Conservation (phyloP, 2,797 vertebrate species). For the Lates japonicus region DNA sequence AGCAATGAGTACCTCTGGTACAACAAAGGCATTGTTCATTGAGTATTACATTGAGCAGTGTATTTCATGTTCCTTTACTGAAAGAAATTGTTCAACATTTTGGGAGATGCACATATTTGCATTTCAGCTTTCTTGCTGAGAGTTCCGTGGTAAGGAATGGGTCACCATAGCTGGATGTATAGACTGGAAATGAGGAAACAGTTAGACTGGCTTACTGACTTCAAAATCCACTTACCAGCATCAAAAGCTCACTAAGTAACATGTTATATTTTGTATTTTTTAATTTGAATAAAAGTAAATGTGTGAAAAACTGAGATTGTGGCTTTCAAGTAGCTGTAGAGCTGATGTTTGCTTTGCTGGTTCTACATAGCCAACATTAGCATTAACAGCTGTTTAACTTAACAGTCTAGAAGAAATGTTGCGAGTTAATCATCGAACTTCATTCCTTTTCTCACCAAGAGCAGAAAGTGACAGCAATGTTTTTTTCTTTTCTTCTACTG, state of each 20-base stretch:
- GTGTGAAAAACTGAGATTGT: too few species aligned
- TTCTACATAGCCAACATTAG: too few species aligned
- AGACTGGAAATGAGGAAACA: neutral
- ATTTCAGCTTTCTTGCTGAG: neutral
- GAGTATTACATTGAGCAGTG: neutral
- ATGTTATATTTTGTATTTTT: neutral
- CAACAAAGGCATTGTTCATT: conserved; percentile 4
- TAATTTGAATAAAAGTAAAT: too few species aligned
- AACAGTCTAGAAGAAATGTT: too few species aligned
- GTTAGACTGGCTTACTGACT: too few species aligned
- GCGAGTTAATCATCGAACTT: too few species aligned
- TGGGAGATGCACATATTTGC: neutral
- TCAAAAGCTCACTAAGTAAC: neutral
- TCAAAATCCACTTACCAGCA: neutral
- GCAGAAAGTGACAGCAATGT: too few species aligned
- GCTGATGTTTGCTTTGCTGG: too few species aligned
- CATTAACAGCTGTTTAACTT: too few species aligned
- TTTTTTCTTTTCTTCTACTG: too few species aligned
- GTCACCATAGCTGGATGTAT: neutral
- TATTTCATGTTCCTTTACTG: neutral
- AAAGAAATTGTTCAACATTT: neutral
- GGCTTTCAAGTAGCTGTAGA: too few species aligned
- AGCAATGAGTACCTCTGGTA: neutral
- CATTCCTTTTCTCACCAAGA: too few species aligned
- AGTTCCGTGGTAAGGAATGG: neutral